These are phyloP conservation scores for Drosophila greeni DNA, from an alignment of 2,888 invertebrate genomes.

Conservation along the genomic window DNA sequence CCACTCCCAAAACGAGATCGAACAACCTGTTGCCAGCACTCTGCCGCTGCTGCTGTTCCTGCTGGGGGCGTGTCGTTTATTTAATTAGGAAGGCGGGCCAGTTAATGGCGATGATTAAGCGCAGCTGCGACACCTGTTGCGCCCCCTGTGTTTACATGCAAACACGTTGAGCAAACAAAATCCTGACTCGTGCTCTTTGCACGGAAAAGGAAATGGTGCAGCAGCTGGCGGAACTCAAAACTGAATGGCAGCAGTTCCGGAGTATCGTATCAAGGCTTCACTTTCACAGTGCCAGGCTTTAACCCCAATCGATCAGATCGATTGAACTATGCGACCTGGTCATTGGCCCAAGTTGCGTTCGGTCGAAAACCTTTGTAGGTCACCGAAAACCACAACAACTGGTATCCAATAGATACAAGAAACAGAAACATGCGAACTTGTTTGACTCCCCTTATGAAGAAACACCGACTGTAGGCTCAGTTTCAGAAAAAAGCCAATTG, in stretches of 20 bases:
- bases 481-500: neutral
- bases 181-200: conserved; percentile 25
- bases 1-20: conserved; percentile 5
- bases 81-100: conserved; percentile 20
- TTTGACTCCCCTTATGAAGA: conserved; percentile 1
- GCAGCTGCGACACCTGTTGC: conserved; percentile 25
- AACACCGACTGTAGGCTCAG: neutral
- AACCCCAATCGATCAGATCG: conserved; percentile 25
- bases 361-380: conserved; percentile 53
- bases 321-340: conserved; percentile 16
- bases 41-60: neutral
- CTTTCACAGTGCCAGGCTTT: conserved; percentile 13
- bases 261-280: conserved; percentile 19
- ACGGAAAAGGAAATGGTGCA: conserved; percentile 29
- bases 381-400: conserved; percentile 38
- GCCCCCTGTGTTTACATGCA: neutral
- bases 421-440: conserved; percentile 9
- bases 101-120: conserved; percentile 11
- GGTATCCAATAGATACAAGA: conserved; percentile 1
- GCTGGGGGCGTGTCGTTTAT: conserved; percentile 28
- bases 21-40: conserved; percentile 25
- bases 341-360: conserved; percentile 30
- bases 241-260: conserved; percentile 25
- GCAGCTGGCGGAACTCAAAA: conserved; percentile 31
- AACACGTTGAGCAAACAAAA: conserved; percentile 13